Base-by-base conservation (phyloP, 2,888 invertebrate species). In the Lordiphosa fenestrarum region DNA sequence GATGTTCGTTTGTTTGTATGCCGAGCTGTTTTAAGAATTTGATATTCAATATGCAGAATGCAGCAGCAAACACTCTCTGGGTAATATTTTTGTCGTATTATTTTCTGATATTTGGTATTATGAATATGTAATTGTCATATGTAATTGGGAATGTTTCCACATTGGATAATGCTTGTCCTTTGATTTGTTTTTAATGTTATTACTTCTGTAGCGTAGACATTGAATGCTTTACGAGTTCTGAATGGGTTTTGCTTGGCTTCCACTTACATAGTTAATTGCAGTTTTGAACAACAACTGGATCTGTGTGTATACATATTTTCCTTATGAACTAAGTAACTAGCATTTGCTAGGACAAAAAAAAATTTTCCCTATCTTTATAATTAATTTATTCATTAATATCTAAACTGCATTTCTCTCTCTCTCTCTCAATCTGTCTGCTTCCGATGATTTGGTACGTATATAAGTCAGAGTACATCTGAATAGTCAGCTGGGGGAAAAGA, bases 341-440 rank as follows among this genome's bases (percentile, higher is more conserved):
- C 71, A 81, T 80, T 77, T 80, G 69, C 74, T 71, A 74, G 72
- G 71, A 74, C 53, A 63, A 76, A 72, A 74, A 76, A 77, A 69
- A 53, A 44, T 51, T 62, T 33, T 50, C 23, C 40, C 62, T 69
- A 75, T 53, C 53, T 41, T 30, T 3, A 46, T 70, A 66, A 56
- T 65, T 70, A 62, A 60, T 41, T 63, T 69, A 51, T 61, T 50
- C 46, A 46, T 47, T 44, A 30, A 46, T 58, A 56, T 48, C 68
- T 57, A 63, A 72, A 68, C 63, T 63, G 57, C 53, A 57, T 71
- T 53, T 63, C 30, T 38, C 54, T 52, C 33, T 55, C 36, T 49
- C 38, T 52, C 48, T 56, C 46, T 37, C 4, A 13, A 6, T 25
- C 1, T 38, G 2, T 25, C 25, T 39, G 35, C 56, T 21, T 13